Base-by-base conservation (phyloP, 2,113 vertebrate genomes). In the Scophthalmus maximus region DNA sequence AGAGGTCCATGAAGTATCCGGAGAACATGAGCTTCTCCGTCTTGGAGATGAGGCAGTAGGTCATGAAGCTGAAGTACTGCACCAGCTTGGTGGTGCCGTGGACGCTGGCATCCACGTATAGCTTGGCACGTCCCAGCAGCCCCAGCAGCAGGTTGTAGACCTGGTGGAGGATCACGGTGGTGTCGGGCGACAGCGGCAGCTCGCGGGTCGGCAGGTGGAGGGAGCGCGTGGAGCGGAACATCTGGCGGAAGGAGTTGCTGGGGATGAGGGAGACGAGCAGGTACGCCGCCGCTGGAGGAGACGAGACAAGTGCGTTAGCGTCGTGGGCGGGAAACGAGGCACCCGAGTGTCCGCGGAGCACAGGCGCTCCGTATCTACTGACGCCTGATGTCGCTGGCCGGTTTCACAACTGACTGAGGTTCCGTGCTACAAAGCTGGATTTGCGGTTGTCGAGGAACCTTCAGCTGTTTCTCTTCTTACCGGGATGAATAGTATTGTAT, bases 11-110 rank as follows among this genome's bases (percentile, higher is more conserved):
- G 91, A 99, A 99, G 92, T 96, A 99, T 1, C 94, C 95, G 63
- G 98, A 98, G 94, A 99, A 99, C 98, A 99, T 99, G 85, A 99
- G 96, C 53, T 99, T 98, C 94, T 99, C 98, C 0, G 97, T 98
- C 94, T 99, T 99, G 88, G 98, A 99, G 93, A 99, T 98, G 90
- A 99, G 94, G 90, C 98, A 99, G 92, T 99, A 98, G 14, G 97
- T 98, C 96, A 99, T 98, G 92, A 99, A 99, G 93, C 98, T 98
- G 93, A 98, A 99, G 91, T 97, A 99, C 90, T 98, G 97, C 70
- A 99, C 97, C 74, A 99, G 95, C 83, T 99, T 99, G 80, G 97
- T 99, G 86, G 97, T 99, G 78, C 98, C 98, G 5, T 99, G 98
- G 29, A 98, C 96, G 63, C 95, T 96, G 84, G 97, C 98, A 83